These are phyloP conservation scores for Eulemur albifrons DNA, from an alignment of 2,797 vertebrate genomes.

Conservation along the genomic window DNA sequence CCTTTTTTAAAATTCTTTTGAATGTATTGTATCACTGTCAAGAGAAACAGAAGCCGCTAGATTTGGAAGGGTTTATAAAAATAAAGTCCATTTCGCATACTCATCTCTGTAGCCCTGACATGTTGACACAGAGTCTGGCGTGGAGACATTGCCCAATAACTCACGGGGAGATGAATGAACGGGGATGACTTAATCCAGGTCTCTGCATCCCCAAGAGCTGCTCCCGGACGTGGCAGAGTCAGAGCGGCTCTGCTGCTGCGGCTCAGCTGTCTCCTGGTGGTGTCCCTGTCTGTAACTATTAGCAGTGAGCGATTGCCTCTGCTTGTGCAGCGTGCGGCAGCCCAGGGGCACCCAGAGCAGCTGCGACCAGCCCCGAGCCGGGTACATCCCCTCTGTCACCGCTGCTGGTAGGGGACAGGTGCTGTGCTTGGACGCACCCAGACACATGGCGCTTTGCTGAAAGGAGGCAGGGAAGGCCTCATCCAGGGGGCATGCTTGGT, in stretches of 20 bases:
- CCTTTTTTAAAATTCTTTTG: conserved; percentile 23
- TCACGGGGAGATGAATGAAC: not conserved
- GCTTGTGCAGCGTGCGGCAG: not conserved
- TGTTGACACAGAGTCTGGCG: not conserved
- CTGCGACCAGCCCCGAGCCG: not conserved
- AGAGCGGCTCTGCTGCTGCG: not conserved
- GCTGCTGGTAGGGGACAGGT: conserved; percentile 39
- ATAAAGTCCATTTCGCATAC: not conserved
- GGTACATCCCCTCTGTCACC: not conserved
- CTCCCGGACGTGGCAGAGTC: not conserved
- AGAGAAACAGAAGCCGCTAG: conserved; percentile 40
- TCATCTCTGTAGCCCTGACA: rapidly evolving
- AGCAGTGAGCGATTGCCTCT: conserved; percentile 14
- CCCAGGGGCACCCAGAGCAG: conserved; percentile 30
- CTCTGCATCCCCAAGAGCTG: not conserved
- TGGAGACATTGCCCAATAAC: not conserved
- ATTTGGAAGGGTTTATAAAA: not conserved
- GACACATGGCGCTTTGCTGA: not conserved
- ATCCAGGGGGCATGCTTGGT: not conserved
- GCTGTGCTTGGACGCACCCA: not conserved
- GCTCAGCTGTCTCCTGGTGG: not conserved
- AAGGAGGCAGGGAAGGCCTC: not conserved
- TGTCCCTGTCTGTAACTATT: conserved; percentile 46
- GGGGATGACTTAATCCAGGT: not conserved
- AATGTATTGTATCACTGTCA: not conserved